Percentiles rank a stretch among this genome's conserved stretches.
phyloP scores from a whole-genome alignment of 2,113 vertebrate genomes.

The Platysternon megacephalum region DNA sequence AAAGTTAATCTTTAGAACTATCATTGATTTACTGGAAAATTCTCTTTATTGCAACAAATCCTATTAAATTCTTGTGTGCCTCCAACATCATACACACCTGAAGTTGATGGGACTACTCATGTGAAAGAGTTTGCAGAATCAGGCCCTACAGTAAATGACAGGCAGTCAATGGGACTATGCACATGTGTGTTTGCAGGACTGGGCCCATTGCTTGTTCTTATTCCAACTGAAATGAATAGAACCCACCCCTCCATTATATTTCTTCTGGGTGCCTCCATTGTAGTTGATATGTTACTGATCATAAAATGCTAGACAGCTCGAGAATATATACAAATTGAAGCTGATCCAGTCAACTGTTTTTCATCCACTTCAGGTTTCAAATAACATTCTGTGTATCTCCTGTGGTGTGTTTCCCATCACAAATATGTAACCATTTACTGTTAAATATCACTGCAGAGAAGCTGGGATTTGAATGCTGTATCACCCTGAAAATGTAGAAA shows the following conservation, averaged over 20 bases:
- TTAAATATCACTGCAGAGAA: not conserved
- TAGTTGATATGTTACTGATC: not conserved
- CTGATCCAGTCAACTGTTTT: not conserved
- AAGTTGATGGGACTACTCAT: not conserved
- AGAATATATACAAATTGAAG: not conserved
- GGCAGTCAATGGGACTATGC: not conserved
- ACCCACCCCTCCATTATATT: not conserved
- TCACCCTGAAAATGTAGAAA: not conserved
- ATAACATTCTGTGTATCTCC: not conserved
- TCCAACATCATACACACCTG: not conserved
- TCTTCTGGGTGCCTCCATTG: not conserved
- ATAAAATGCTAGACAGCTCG: not conserved
- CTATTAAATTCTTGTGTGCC: not conserved
- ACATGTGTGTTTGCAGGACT: not conserved
- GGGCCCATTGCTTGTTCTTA: not conserved
- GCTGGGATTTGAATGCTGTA: not conserved
- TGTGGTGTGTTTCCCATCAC: not conserved
- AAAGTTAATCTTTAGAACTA: not conserved
- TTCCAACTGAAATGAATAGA: not conserved
- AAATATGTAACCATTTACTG: not conserved
- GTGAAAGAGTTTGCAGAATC: slow-evolving; percentile 4
- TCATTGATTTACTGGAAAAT: not conserved
- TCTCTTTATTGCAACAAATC: not conserved
- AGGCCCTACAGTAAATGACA: not conserved
- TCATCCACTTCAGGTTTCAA: not conserved